phyloP scores from a whole-genome alignment of 2,888 invertebrate species.

The Drosophila colorata region DNA sequence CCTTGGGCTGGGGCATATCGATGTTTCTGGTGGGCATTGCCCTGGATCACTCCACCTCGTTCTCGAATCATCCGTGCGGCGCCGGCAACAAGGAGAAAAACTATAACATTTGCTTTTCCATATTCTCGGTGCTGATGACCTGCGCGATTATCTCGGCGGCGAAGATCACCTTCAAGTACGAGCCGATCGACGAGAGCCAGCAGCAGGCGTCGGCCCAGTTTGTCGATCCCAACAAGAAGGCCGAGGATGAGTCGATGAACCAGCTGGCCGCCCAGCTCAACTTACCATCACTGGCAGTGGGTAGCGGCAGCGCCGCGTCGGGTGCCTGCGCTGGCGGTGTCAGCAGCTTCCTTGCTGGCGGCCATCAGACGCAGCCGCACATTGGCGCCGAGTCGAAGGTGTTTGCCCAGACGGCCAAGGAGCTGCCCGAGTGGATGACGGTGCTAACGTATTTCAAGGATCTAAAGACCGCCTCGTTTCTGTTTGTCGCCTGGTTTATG shows the following conservation, averaged over 20 bases:
- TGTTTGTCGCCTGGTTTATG: slow-evolving; percentile 99
- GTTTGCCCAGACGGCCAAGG: slow-evolving; percentile 95
- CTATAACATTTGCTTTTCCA: slow-evolving; percentile 99
- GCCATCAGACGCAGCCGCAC: slow-evolving; percentile 83
- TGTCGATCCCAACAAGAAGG: slow-evolving; percentile 85
- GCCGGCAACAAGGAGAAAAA: slow-evolving; percentile 97
- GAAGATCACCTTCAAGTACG: slow-evolving; percentile 90
- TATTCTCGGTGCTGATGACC: slow-evolving; percentile 98
- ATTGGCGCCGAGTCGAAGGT: slow-evolving; percentile 90
- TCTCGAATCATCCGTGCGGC: slow-evolving; percentile 96
- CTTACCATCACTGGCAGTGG: slow-evolving; percentile 90
- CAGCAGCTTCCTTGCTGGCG: slow-evolving; percentile 49
- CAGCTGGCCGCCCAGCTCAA: slow-evolving; percentile 93
- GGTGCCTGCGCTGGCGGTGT: slow-evolving; percentile 73
- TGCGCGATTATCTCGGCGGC: slow-evolving; percentile 96
- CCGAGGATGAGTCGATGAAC: slow-evolving; percentile 93
- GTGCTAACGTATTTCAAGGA: slow-evolving; percentile 96
- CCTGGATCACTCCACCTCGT: slow-evolving; percentile 97
- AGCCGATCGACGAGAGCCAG: slow-evolving; percentile 85
- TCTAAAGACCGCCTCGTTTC: slow-evolving; percentile 95
- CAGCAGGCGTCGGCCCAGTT: slow-evolving; percentile 79
- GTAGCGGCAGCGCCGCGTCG: slow-evolving; percentile 81
- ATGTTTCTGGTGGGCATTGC: slow-evolving; percentile 98
- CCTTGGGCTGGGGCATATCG: slow-evolving; percentile 98
- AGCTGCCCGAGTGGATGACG: slow-evolving; percentile 97